Evolutionary conservation across 1,140 invertebrate genomes (phyloP).

Genomic region (Heterodera schachtii): DNA sequence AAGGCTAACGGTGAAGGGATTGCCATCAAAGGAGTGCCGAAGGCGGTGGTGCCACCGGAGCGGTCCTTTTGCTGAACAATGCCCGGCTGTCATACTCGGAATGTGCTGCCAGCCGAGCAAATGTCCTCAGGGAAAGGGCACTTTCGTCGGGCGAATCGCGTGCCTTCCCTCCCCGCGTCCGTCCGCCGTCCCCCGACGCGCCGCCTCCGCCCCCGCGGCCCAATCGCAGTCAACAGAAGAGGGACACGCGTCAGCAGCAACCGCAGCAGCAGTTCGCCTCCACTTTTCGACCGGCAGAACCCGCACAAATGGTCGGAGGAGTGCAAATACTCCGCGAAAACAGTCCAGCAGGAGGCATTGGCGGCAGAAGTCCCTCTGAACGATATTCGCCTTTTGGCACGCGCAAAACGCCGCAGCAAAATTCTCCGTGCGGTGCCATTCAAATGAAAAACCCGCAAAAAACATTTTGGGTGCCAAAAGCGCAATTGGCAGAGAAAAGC

Average conservation of each 20-base stretch:
- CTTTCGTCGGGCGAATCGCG: conserved; percentile 1
- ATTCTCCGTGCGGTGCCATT: background rate
- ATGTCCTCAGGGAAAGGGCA: background rate
- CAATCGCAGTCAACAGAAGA: conserved; percentile 5
- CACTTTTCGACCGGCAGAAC: conserved; percentile 69
- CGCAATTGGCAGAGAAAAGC: background rate
- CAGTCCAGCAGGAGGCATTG: background rate
- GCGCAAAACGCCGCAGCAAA: conserved; percentile 8
- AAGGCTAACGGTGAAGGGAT: background rate
- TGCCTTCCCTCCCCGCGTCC: background rate
- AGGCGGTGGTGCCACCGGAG: background rate
- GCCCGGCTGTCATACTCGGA: background rate
- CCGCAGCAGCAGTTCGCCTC: conserved; percentile 52
- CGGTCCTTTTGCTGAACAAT: conserved; percentile 25
- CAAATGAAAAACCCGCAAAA: conserved; percentile 11
- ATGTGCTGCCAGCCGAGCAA: conserved; percentile 14
- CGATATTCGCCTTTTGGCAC: conserved; percentile 6
- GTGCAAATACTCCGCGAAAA: background rate
- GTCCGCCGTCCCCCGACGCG: conserved; percentile 21
- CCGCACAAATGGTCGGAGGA: conserved; percentile 48
- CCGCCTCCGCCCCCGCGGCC: conserved; percentile 39
- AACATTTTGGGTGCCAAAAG: conserved; percentile 16
- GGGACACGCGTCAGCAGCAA: conserved; percentile 67
- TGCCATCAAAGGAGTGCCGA: conserved; percentile 4
- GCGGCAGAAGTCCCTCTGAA: background rate